phyloP scores from a whole-genome alignment of 2,888 invertebrate species.

The Microctonus aethiopoides region DNA sequence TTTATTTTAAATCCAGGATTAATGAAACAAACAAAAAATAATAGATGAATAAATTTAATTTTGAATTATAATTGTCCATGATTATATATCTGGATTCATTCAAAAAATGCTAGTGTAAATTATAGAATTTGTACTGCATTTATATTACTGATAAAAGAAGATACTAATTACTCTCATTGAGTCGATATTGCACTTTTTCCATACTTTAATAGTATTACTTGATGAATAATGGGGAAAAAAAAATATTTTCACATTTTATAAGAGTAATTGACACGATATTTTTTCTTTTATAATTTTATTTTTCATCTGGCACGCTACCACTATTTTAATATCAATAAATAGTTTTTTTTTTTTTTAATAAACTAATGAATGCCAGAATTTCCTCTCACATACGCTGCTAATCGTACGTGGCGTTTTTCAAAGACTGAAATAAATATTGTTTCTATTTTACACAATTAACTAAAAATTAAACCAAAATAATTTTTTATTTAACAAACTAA shows the following conservation, averaged over 20 bases:
- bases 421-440: slow-evolving; percentile 24
- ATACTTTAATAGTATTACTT: neutral
- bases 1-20: neutral
- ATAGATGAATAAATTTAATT: neutral
- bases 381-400: neutral
- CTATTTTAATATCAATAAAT: neutral
- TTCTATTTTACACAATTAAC: slow-evolving; percentile 16
- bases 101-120: neutral
- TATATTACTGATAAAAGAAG: neutral
- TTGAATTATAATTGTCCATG: neutral
- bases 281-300: neutral
- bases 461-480: slow-evolving; percentile 1
- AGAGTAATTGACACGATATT: neutral
- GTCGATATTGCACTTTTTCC: neutral
- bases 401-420: neutral
- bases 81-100: neutral
- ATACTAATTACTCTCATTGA: neutral
- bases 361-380: neutral
- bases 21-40: neutral
- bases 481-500: slow-evolving; percentile 17
- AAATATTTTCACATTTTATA: neutral
- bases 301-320: neutral
- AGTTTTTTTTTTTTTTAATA: neutral
- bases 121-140: neutral
- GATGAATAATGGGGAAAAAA: neutral